These are phyloP conservation scores for Zaprionus vittiger DNA, from an alignment of 1,140 invertebrate genomes.

Conservation along the genomic window DNA sequence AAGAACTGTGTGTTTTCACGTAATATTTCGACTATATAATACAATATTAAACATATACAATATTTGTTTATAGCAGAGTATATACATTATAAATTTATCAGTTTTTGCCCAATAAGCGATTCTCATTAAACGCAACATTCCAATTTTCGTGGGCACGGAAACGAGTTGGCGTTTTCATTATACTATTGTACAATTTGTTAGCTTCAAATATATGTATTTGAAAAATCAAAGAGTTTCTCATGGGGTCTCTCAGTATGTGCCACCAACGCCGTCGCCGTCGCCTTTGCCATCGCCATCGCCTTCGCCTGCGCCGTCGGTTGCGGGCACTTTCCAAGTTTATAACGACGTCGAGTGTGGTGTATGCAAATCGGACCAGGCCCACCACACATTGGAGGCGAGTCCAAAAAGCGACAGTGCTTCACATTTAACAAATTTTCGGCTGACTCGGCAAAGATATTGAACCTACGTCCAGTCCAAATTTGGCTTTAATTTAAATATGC, in stretches of 20 bases:
- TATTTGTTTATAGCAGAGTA: not conserved
- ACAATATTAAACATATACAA: not conserved
- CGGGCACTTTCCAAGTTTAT: slow-evolving; percentile 43
- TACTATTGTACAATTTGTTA: not conserved
- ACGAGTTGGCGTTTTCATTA: slow-evolving; percentile 68
- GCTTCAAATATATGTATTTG: slow-evolving; percentile 46
- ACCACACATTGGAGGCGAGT: slow-evolving; percentile 30
- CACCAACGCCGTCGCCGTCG: slow-evolving; percentile 39
- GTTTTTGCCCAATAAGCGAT: not conserved
- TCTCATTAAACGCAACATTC: not conserved
- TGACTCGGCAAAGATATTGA: slow-evolving; percentile 46
- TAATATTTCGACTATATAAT: not conserved
- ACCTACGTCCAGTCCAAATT: slow-evolving; percentile 53
- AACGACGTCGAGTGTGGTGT: not conserved
- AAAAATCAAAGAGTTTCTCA: slow-evolving; percentile 60
- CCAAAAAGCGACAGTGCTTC: slow-evolving; percentile 26
- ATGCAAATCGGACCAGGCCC: slow-evolving; percentile 50
- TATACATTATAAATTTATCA: not conserved
- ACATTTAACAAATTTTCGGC: slow-evolving; percentile 44
- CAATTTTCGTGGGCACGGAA: slow-evolving; percentile 46
- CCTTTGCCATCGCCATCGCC: slow-evolving; percentile 29
- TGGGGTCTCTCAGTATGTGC: slow-evolving; percentile 18
- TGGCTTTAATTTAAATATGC: slow-evolving; percentile 62
- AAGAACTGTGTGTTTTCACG: not conserved
- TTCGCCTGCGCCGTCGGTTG: slow-evolving; percentile 35